phyloP scores from a whole-genome alignment of 2,113 vertebrate genomes.

The Furnarius figulus region DNA sequence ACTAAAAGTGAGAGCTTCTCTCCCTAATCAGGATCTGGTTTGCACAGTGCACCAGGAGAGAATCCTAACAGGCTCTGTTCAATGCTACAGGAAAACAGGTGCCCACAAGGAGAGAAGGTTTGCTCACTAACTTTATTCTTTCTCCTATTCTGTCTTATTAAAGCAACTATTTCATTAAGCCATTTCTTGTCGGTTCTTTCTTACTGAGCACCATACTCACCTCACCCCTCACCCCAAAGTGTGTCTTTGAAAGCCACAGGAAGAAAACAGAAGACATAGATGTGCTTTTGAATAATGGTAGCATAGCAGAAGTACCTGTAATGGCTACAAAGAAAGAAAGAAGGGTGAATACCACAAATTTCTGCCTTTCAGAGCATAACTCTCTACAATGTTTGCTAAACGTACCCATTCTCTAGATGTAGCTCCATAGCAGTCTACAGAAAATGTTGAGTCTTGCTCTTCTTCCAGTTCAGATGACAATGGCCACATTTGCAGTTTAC shows the following conservation, averaged over 20 bases:
- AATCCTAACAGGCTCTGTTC: background rate
- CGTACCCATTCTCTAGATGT: background rate
- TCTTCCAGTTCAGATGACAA: background rate
- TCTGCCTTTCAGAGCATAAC: background rate
- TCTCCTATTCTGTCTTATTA: background rate
- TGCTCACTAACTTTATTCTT: background rate
- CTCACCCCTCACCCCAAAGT: rapidly evolving
- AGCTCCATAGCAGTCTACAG: background rate
- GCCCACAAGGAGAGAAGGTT: background rate
- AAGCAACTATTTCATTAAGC: background rate
- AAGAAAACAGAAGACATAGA: background rate
- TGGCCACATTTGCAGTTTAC: background rate
- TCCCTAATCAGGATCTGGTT: background rate
- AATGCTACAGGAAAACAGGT: rapidly evolving
- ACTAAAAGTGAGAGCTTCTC: background rate
- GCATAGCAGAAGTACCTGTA: background rate
- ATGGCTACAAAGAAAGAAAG: background rate
- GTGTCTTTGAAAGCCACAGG: background rate
- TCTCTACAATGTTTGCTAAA: background rate
- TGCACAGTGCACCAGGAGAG: background rate
- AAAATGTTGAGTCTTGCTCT: background rate
- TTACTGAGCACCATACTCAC: background rate
- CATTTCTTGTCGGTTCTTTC: background rate
- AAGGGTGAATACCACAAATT: background rate
- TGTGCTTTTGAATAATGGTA: background rate